Evolutionary conservation across 2,797 vertebrate genomes (phyloP), one percentile per base, ranked within the genome.

Genomic region (Luscinia luscinia): DNA sequence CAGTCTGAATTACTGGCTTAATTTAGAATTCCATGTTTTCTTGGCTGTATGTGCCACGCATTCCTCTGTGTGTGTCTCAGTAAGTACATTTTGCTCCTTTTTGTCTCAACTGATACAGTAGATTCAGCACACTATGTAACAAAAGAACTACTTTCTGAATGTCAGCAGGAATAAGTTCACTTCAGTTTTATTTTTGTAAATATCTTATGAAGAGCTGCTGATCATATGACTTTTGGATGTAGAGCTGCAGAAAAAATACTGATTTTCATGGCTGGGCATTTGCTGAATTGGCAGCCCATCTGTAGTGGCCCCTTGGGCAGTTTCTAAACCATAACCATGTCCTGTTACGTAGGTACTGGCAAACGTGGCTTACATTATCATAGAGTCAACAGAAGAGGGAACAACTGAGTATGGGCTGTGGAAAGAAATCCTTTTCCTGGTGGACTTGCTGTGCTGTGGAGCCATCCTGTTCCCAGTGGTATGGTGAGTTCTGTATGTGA

Each of bases 391-490:
- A 0, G 98, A 99, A 94, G 98, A 98, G 87, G 98, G 98, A 36
- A 98, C 98, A 0, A 98, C 98, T 1, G 98, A 99, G 62, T 98
- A 98, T 2, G 97, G 98, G 7, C 82, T 98, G 73, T 99, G 98
- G 98, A 99, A 98, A 93, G 98, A 98, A 94, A 98, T 99, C 43
- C 97, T 98, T 18, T 99, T 99, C 90, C 96, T 99, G 86, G 98
- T 99, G 3, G 98, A 99, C 89, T 94, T 99, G 86, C 96, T 99
- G 18, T 99, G 98, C 94, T 99, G 98, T 13, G 98, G 98, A 20
- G 98, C 98, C 87, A 99, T 99, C 95, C 97, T 99, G 27, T 99
- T 99, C 87, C 98, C 98, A 5, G 98, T 99, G 40, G 98, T 98
- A 62, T 99, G 98, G 98, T 99, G 97, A 96, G 98, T 97, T 43